Conservation (phyloP, 2,797 vertebrate genomes). For the Gadopsis bispinosus region DNA sequence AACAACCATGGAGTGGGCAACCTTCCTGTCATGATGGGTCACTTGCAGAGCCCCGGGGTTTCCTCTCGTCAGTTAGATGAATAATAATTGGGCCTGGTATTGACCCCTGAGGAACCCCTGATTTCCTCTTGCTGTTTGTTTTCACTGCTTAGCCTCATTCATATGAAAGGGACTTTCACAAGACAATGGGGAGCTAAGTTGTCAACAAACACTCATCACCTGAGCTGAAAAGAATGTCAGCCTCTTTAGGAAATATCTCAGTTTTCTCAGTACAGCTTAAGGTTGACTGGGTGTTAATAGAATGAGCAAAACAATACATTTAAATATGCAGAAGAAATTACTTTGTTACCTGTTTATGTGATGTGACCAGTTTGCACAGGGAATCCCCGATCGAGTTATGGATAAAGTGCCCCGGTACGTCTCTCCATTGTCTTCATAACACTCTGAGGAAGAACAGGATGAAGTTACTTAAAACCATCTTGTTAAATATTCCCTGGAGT, state of each 20-base stretch:
- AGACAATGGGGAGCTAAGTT: constrained; percentile 53
- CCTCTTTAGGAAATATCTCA: constrained; percentile 51
- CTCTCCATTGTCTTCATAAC: constrained; percentile 92
- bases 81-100: constrained; percentile 75
- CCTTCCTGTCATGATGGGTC: constrained; percentile 63
- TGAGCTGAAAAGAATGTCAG: constrained; percentile 50
- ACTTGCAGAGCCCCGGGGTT: constrained; percentile 60
- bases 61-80: constrained; percentile 79
- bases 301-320: constrained; percentile 4
- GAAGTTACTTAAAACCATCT: constrained; percentile 46
- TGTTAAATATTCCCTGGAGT: constrained; percentile 18
- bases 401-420: constrained; percentile 91
- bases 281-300: background rate
- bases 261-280: constrained; percentile 4
- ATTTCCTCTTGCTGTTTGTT: constrained; percentile 80
- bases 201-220: constrained; percentile 72
- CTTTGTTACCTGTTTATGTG: constrained; percentile 85
- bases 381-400: constrained; percentile 92
- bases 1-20: constrained; percentile 47
- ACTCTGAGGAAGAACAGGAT: constrained; percentile 84
- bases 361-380: constrained; percentile 93
- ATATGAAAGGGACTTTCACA: constrained; percentile 72
- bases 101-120: constrained; percentile 73
- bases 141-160: constrained; percentile 73
- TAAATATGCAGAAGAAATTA: background rate